Evolutionary conservation across 2,888 invertebrate species (phyloP).

Genomic region (Ferrisia virgata): DNA sequence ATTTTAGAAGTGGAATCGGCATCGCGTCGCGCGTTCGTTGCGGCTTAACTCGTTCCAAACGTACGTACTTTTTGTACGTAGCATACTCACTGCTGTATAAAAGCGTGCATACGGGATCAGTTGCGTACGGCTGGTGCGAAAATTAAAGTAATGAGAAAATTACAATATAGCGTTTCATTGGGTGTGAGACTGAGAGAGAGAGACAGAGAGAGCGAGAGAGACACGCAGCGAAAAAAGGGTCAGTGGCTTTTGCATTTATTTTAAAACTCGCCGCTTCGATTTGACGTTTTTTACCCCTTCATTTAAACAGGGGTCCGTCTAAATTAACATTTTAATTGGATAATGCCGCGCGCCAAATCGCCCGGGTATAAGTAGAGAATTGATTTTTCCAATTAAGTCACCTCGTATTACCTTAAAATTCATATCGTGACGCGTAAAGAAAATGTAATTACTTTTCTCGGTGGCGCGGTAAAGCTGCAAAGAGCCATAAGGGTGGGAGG

Average conservation of each 20-base stretch:
- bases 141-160: not conserved
- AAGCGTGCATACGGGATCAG: not conserved
- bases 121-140: not conserved
- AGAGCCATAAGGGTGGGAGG: not conserved
- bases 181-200: too few relatives aligned
- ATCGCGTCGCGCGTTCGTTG: too few relatives aligned
- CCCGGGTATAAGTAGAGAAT: slow-evolving; percentile 3
- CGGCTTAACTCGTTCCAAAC: too few relatives aligned
- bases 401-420: slow-evolving; percentile 18
- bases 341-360: slow-evolving; percentile 1
- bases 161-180: not conserved
- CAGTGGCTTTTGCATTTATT: slow-evolving; percentile 9
- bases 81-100: too few relatives aligned
- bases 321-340: slow-evolving; percentile 30
- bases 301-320: not conserved
- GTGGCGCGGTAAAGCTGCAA: not conserved
- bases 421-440: slow-evolving; percentile 26
- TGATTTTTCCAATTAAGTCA: slow-evolving; percentile 29
- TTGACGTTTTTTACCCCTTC: not conserved
- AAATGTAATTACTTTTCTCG: slow-evolving; percentile 5
- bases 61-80: too few relatives aligned
- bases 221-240: not conserved
- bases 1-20: too few relatives aligned
- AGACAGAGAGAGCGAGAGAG: too few relatives aligned
- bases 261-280: not conserved